Percentiles rank a stretch among this genome's conserved stretches.
Evolutionary conservation across 2,113 vertebrate species (phyloP).

Genomic region (Meles meles): DNA sequence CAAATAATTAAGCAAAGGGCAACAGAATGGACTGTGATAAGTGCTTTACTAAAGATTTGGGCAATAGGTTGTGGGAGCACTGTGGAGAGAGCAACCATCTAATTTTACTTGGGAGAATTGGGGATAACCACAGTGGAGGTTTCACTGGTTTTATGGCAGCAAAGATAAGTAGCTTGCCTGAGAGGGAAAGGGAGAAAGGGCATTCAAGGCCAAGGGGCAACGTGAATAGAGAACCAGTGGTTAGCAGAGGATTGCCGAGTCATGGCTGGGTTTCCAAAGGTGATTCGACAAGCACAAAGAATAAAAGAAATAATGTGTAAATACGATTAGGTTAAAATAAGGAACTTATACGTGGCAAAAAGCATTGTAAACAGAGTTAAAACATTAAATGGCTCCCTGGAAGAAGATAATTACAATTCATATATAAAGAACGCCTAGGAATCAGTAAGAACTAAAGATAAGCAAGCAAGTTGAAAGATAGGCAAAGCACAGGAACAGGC

Average conservation of each 20-base stretch:
- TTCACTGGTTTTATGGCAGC: not conserved
- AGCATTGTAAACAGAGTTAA: not conserved
- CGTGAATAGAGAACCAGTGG: not conserved
- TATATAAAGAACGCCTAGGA: not conserved
- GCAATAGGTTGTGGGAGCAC: not conserved
- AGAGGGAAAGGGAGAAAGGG: not conserved
- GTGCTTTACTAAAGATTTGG: not conserved
- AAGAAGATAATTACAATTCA: not conserved
- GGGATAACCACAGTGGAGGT: not conserved
- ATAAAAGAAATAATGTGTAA: not conserved
- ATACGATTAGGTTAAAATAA: not conserved
- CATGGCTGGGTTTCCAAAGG: not conserved
- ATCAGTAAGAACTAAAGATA: not conserved
- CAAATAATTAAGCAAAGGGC: not conserved
- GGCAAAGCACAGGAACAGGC: not conserved
- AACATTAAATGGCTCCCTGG: not conserved
- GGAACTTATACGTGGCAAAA: not conserved
- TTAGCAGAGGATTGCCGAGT: not conserved
- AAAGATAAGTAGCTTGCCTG: not conserved
- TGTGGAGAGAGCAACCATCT: not conserved
- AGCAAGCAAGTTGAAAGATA: constrained; percentile 26
- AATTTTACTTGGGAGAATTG: not conserved
- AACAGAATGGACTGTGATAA: not conserved
- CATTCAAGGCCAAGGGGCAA: not conserved
- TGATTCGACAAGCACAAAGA: not conserved